Base-by-base conservation (phyloP, 2,797 vertebrate genomes). In the Meriones psammophilus region DNA sequence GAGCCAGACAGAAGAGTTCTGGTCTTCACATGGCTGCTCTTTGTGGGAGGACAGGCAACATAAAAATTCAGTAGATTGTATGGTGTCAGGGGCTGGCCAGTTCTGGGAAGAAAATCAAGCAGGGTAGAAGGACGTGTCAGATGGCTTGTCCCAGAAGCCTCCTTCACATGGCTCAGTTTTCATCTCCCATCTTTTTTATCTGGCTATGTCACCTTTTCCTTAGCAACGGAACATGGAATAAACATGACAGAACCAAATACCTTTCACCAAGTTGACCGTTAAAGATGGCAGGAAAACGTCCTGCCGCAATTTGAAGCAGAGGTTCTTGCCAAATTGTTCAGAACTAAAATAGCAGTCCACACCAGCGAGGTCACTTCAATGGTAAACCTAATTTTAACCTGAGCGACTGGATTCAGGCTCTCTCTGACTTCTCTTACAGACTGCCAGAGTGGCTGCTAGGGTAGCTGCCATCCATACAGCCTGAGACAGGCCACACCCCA, bases 211-310 rank as follows among this genome's bases (percentile, higher is more conserved):
- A 86, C 89, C 89, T 95, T 94, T 97, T 92, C 95, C 96, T 92
- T 97, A 97, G 96, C 93, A 94, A 97, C 95, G 42, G 79, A 62
- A 77, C 81, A 66, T 50, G 77, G 88, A 80, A 83, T 90, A 97
- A 96, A 96, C 94, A 96, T 77, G 71, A 83, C 60, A 86, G 54
- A 84, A 80, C 36, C 86, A 93, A 94, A 96, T 68, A 73, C 85
- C 78, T 92, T 77, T 92, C 93, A 91, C 66, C 90, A 94, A 36
- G 85, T 64, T 87, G 90, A 83, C 95, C 26, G 2, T 73, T 79
- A 39, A 46, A 73, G 71, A 84, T n/a, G 77, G 89, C 81, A 94
- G 94, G 92, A 92, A 96, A 96, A 74, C 60, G 42, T 90, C 73
- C 93, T 83, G 80, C 95, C 91, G 20, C 92, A 85, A 77, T 96